These are phyloP conservation scores for Latheticus oryzae DNA, from an alignment of 2,888 invertebrate species.

Conservation along the genomic window DNA sequence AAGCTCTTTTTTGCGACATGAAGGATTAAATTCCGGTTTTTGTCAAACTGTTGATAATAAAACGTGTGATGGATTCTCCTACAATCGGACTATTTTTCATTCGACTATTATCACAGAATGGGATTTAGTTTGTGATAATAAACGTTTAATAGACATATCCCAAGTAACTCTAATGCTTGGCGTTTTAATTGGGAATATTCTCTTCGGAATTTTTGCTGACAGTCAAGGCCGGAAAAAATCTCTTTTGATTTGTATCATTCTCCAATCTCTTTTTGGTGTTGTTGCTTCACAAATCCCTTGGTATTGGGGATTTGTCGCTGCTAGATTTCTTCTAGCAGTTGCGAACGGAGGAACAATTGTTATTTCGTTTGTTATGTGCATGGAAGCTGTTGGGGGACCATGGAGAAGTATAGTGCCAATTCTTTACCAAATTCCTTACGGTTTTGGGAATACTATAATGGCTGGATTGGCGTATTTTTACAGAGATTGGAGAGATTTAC, in stretches of 20 bases:
- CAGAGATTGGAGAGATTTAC: slow-evolving; percentile 73
- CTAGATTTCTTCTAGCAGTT: slow-evolving; percentile 71
- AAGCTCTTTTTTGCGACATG: slow-evolving; percentile 51
- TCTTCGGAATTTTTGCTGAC: slow-evolving; percentile 73
- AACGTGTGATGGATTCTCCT: slow-evolving; percentile 63
- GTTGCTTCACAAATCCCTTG: slow-evolving; percentile 68
- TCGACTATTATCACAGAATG: slow-evolving; percentile 76
- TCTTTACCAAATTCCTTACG: slow-evolving; percentile 74
- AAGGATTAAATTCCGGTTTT: slow-evolving; percentile 53
- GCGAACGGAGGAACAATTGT: slow-evolving; percentile 74
- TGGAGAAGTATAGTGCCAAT: slow-evolving; percentile 73
- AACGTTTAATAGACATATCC: slow-evolving; percentile 70
- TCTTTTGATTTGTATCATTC: slow-evolving; percentile 69
- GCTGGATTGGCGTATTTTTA: slow-evolving; percentile 70
- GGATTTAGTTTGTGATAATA: slow-evolving; percentile 73
- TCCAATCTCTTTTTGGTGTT: slow-evolving; percentile 69
- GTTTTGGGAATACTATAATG: slow-evolving; percentile 71
- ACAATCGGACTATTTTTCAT: slow-evolving; percentile 70
- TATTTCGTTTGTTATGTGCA: slow-evolving; percentile 75
- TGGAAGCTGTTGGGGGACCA: slow-evolving; percentile 73
- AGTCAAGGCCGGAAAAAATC: slow-evolving; percentile 72
- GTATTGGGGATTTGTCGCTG: slow-evolving; percentile 68
- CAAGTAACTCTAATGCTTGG: slow-evolving; percentile 75
- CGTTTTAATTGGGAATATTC: slow-evolving; percentile 69
- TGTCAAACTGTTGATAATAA: slow-evolving; percentile 54